phyloP scores from a whole-genome alignment of 2,797 vertebrate genomes.

The Hippocampus kuda region DNA sequence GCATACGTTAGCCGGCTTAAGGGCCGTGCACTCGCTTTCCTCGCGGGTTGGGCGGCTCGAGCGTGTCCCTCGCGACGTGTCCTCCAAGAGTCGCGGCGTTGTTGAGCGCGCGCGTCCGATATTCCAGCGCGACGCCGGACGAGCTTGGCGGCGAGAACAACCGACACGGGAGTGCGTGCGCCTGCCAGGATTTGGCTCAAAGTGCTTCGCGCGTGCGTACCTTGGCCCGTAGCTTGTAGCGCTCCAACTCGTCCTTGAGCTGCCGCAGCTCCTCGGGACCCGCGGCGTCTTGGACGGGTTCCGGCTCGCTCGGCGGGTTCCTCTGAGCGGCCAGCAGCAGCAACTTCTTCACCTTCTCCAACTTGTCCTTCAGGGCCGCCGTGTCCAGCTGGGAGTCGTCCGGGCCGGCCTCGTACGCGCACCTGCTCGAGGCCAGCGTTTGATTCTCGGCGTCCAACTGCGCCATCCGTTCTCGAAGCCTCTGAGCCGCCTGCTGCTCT shows the following conservation, averaged over 20 bases:
- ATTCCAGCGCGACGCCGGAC: too few species aligned
- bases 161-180: too few species aligned
- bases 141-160: too few species aligned
- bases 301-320: conserved; percentile 53
- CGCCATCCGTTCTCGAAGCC: conserved; percentile 75
- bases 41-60: too few species aligned
- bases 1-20: too few species aligned
- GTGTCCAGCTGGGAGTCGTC: conserved; percentile 74
- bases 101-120: too few species aligned
- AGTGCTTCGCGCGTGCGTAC: neutral
- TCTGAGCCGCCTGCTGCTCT: conserved; percentile 74
- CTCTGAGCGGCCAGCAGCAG: conserved; percentile 69
- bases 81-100: too few species aligned
- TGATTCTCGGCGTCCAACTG: conserved; percentile 91
- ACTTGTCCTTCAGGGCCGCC: conserved; percentile 68
- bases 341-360: conserved; percentile 78
- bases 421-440: conserved; percentile 72
- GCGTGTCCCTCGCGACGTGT: too few species aligned
- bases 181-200: too few species aligned
- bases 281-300: conserved; percentile 43
- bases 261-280: conserved; percentile 85
- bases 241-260: conserved; percentile 88
- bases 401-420: conserved; percentile 40
- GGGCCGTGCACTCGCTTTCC: too few species aligned
- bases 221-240: conserved; percentile 79